These are phyloP conservation scores for Erpobdella octoculata DNA, from an alignment of 2,888 invertebrate genomes.

Conservation along the genomic window DNA sequence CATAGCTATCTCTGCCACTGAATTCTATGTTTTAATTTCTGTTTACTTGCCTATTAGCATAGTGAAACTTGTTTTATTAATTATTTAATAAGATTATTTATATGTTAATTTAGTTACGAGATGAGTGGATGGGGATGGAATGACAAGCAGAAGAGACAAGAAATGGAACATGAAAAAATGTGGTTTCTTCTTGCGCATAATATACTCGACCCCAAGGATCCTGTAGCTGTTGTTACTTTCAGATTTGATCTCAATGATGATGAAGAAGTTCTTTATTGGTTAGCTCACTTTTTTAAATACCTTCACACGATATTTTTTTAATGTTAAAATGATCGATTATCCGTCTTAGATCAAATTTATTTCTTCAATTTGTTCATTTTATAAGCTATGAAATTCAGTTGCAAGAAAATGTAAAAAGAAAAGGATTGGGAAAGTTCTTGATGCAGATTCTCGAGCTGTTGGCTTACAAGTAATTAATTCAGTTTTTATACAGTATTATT, in stretches of 20 bases:
- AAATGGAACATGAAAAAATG: slow-evolving; percentile 66
- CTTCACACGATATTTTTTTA: too few species aligned
- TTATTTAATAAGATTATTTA: neutral
- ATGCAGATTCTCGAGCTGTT: slow-evolving; percentile 70
- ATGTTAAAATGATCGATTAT: too few species aligned
- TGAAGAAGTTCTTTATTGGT: slow-evolving; percentile 70
- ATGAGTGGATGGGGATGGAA: slow-evolving; percentile 76
- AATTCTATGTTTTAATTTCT: too few species aligned
- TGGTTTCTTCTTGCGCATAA: slow-evolving; percentile 63
- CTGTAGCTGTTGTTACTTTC: slow-evolving; percentile 71
- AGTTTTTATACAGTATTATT: too few species aligned
- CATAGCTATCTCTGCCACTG: too few species aligned
- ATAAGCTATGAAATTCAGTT: slow-evolving; percentile 80
- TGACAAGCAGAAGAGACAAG: slow-evolving; percentile 64
- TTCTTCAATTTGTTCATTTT: slow-evolving; percentile 17
- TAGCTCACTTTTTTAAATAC: too few species aligned
- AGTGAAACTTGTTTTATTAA: too few species aligned
- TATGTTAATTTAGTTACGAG: slow-evolving; percentile 55
- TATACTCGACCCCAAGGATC: slow-evolving; percentile 43
- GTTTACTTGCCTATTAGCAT: too few species aligned
- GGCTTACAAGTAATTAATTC: slow-evolving; percentile 55
- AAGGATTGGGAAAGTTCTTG: slow-evolving; percentile 75
- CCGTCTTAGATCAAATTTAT: neutral
- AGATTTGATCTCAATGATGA: slow-evolving; percentile 75
- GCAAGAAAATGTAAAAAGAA: slow-evolving; percentile 63